Percentiles rank a stretch among this genome's conserved stretches.
These are phyloP conservation scores for Drosophila meridiana DNA, from an alignment of 2,888 invertebrate species.

Conservation along the genomic window DNA sequence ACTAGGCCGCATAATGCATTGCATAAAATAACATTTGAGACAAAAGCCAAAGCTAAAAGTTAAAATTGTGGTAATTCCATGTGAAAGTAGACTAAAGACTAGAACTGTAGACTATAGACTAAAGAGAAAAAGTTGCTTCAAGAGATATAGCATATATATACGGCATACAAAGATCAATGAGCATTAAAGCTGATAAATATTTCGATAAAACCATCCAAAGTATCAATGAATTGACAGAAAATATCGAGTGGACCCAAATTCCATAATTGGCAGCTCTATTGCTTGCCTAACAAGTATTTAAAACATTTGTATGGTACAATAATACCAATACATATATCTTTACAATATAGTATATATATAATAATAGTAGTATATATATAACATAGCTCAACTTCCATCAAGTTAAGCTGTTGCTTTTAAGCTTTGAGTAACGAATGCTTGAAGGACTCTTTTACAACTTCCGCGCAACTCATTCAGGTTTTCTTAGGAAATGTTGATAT, in stretches of 20 bases:
- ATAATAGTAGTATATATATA: no score
- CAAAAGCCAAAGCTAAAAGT: conserved; percentile 16
- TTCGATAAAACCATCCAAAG: no score
- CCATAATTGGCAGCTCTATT: no score
- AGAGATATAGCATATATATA: neutral
- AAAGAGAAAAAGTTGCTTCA: neutral
- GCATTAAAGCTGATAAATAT: no score
- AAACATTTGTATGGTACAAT: no score
- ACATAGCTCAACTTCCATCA: neutral
- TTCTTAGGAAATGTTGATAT: neutral
- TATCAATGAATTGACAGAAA: no score
- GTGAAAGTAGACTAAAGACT: neutral
- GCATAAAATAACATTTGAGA: conserved; percentile 16
- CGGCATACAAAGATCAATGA: no score
- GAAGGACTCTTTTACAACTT: neutral
- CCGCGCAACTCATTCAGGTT: neutral
- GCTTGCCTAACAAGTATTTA: no score
- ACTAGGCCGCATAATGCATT: conserved; percentile 18
- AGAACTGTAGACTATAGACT: neutral
- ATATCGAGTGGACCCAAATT: no score
- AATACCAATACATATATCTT: no score
- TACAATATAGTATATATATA: no score
- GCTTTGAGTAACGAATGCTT: neutral
- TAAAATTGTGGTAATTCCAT: conserved; percentile 4
- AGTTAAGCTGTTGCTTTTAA: neutral